Conservation (phyloP, 2,113 vertebrate genomes). For the Mesoclemmys tuberculata region DNA sequence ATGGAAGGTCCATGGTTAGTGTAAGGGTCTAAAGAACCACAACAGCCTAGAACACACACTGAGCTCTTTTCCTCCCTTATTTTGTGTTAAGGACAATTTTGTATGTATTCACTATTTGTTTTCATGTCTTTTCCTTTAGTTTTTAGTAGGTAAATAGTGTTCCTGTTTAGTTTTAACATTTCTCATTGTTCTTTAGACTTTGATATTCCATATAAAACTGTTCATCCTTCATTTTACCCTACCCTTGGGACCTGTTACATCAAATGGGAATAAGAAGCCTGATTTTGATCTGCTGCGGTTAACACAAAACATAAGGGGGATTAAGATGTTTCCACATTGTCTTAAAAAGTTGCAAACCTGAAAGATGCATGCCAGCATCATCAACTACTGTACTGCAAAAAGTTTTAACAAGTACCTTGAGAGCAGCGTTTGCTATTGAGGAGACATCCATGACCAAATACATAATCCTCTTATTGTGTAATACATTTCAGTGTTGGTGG, state of each 20-base stretch:
- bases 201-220: conserved; percentile 17
- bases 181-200: conserved; percentile 28
- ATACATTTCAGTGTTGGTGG: not conserved
- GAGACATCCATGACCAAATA: not conserved
- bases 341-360: too few relatives aligned
- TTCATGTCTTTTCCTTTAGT: conserved; percentile 19
- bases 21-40: not conserved
- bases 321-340: not conserved
- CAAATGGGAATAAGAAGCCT: conserved; percentile 6
- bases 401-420: not conserved
- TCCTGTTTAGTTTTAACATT: conserved; percentile 30
- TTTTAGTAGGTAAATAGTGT: not conserved
- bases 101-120: not conserved
- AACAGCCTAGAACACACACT: not conserved
- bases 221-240: not conserved
- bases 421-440: not conserved
- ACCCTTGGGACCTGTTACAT: not conserved
- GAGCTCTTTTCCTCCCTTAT: not conserved
- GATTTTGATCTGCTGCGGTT: conserved; percentile 27
- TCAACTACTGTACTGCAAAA: not conserved
- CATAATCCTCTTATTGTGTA: not conserved
- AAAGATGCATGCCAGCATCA: not conserved
- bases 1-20: not conserved
- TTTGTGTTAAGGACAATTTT: not conserved
- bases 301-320: not conserved